Evolutionary conservation across 1,140 invertebrate species (phyloP).

Genomic region (Ridgeia piscesae): DNA sequence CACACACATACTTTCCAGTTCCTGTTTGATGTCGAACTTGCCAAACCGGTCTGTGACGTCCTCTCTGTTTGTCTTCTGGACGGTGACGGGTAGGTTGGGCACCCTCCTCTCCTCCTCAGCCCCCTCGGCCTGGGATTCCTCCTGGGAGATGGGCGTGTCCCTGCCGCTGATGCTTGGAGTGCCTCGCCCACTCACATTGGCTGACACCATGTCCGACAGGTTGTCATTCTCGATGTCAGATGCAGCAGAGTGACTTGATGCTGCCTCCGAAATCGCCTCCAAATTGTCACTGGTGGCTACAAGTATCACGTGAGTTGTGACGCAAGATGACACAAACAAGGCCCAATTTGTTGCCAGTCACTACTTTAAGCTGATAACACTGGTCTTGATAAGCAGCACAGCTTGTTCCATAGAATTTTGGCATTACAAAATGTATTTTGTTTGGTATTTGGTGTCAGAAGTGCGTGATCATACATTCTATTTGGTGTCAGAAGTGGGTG

Average conservation of each 20-base stretch:
- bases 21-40: constrained; percentile 83
- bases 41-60: constrained; percentile 99
- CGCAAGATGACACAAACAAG: not conserved
- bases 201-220: constrained; percentile 90
- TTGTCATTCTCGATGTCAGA: constrained; percentile 78
- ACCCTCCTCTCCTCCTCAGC: constrained; percentile 56
- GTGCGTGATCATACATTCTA: no score
- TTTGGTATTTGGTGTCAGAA: not conserved
- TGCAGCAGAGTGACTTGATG: constrained; percentile 91
- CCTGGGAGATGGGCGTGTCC: constrained; percentile 90
- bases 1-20: constrained; percentile 44
- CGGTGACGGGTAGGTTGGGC: constrained; percentile 62
- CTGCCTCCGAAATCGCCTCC: constrained; percentile 74
- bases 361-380: not conserved
- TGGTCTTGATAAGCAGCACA: not conserved
- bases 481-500: no score
- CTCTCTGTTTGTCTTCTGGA: constrained; percentile 68
- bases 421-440: not conserved
- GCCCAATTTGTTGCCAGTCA: not conserved
- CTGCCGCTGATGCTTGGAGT: constrained; percentile 84
- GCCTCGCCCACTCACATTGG: constrained; percentile 83
- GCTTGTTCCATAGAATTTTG: not conserved
- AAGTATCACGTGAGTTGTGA: not conserved
- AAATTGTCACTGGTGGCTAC: constrained; percentile 80
- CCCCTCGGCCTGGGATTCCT: constrained; percentile 17